Base-by-base conservation (phyloP, 2,113 vertebrate genomes). In the Tamias sibiricus region DNA sequence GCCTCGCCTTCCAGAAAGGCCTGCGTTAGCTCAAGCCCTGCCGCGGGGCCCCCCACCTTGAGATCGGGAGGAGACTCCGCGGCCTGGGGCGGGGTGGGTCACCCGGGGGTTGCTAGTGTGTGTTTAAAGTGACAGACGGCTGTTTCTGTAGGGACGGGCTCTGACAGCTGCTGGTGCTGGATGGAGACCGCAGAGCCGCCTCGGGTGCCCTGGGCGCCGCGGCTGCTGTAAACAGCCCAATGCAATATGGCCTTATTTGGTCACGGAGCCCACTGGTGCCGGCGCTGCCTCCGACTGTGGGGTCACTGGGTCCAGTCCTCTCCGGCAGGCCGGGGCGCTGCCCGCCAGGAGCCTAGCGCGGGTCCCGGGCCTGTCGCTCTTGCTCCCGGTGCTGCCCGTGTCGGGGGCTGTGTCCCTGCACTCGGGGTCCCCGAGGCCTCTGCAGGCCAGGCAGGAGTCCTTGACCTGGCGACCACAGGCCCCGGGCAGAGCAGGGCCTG, bases 181-280 rank as follows among this genome's bases (percentile, higher is more conserved):
- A 92, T 64, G 57, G 5, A 47, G 49, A 52, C 13, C 49, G 49
- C 49, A 52, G 44, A 47, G 44, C 44, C 49, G 4, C 49, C 14
- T 13, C 16, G 13, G 4, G 98, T 97, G 97, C 98, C 97, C 94
- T 97, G 97, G 62, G 97, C 92, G 10, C 90, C 95, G 88, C 62
- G 89, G 96, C 94, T 96, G 96, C 98, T 98, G 92, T 98, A 98
- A 99, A 99, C 99, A 99, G 72, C 91, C 97, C 97, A 96, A 98
- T 98, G 98, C 96, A 98, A 96, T 96, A 92, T 99, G 97, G 72
- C 99, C 99, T 99, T 99, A 98, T 99, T 98, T 98, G 99, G 99
- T 97, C 95, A 98, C 97, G 91, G 97, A 95, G 96, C 97, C 95
- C n/a, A 95, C 93, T 94, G 97, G 98, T 98, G 81, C 88, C 54